A percentile compares a stretch with the other conserved stretches of the same genome.
These are phyloP conservation scores for Orthonyx spaldingii DNA, from an alignment of 2,113 vertebrate species.

Conservation along the genomic window DNA sequence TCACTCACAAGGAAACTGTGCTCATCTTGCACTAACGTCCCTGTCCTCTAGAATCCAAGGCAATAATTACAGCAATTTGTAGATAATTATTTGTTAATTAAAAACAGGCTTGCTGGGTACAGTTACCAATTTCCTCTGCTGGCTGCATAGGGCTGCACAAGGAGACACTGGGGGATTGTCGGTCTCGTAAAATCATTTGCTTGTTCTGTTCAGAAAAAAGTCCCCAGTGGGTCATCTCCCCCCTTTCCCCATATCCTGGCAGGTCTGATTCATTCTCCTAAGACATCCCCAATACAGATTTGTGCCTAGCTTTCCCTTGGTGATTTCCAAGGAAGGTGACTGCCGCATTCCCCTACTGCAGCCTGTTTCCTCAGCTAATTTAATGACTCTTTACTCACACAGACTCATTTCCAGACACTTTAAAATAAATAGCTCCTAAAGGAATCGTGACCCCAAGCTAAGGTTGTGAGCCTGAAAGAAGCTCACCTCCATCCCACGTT, in stretches of 20 bases:
- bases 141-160: conserved; percentile 13
- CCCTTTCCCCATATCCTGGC: neutral
- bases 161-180: conserved; percentile 36
- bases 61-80: conserved; percentile 69
- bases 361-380: neutral
- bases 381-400: neutral
- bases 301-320: neutral
- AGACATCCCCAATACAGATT: neutral
- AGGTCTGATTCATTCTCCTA: conserved; percentile 2
- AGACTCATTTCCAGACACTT: neutral
- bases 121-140: conserved; percentile 51
- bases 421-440: neutral
- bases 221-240: neutral
- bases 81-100: conserved; percentile 71
- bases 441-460: neutral
- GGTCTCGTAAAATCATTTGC: neutral
- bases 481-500: neutral
- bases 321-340: neutral
- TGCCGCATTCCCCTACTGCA: neutral
- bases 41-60: conserved; percentile 60
- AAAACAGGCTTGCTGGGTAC: conserved; percentile 63
- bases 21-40: neutral
- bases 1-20: conserved; percentile 42
- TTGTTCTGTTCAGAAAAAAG: conserved; percentile 7
- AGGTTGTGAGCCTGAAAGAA: neutral